Evolutionary conservation across 1,140 invertebrate species (phyloP), one percentile per base, ranked within the genome.

Genomic region (Spodoptera frugiperda): DNA sequence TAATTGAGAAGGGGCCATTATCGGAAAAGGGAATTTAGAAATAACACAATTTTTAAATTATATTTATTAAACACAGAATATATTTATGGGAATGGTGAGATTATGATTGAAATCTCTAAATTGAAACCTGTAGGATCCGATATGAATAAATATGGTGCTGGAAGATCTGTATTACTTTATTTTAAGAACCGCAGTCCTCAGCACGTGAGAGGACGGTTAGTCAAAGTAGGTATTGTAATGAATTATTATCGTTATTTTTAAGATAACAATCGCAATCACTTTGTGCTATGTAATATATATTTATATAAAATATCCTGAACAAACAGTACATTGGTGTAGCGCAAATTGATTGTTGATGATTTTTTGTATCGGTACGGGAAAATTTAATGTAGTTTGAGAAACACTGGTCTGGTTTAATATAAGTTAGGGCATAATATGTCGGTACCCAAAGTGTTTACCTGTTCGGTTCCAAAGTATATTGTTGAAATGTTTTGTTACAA

Each of bases 401-500:
- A 93, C 92, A 93, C 92, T 93, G 91, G 86, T 92, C 91, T 91
- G 78, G 14, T 67, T 54, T 80, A 81, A 79, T 79, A 80, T 91
- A 86, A 91, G 84, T 86, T 93, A 91, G 87, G 85, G 85, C 89
- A 91, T 92, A 92, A 91, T 91, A 92, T 87, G 88, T 92, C 87
- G 87, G 87, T 88, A 91, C 86, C 90, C 90, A 92, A 93, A 93
- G 89, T 90, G 87, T 90, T 89, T 85, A 88, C 87, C 80, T 85
- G 77, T 87, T 91, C 88, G 87, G 87, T 89, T 91, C 91, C 91
- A 93, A 92, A 93, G 91, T 93, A 89, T 92, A 89, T 92, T 92
- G 91, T 93, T 93, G 88, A 92, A n/a, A 91, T 91, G 91, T 93
- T 93, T 91, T 93, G 91, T 93, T 93, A 89, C 75, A 84, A 84